These are phyloP conservation scores for Chalcis sispes DNA, from an alignment of 2,888 invertebrate genomes.

Conservation along the genomic window DNA sequence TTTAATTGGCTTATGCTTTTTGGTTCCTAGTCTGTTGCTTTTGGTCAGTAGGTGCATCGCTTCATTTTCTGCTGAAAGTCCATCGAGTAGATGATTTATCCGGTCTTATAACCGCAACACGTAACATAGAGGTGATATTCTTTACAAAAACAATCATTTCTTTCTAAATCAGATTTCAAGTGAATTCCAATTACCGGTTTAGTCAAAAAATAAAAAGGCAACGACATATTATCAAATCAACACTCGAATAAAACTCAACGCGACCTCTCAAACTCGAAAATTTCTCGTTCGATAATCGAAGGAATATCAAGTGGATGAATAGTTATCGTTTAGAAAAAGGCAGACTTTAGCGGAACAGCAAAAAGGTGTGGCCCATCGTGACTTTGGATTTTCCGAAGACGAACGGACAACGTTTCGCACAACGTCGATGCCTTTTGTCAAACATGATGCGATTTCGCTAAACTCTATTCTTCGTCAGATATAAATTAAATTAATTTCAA, in stretches of 20 bases:
- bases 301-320: too few species aligned
- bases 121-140: background rate
- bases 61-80: constrained; percentile 58
- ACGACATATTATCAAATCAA: background rate
- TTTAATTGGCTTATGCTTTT: constrained; percentile 61
- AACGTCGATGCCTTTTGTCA: too few species aligned
- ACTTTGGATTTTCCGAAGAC: too few species aligned
- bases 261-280: too few species aligned
- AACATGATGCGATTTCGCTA: too few species aligned
- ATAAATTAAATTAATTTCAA: too few species aligned
- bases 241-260: too few species aligned
- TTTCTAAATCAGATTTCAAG: constrained; percentile 37
- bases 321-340: too few species aligned
- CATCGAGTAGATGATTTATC: constrained; percentile 33
- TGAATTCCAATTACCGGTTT: background rate
- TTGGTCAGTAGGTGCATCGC: constrained; percentile 42
- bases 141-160: constrained; percentile 12
- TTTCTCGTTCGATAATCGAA: too few species aligned
- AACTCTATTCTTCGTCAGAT: too few species aligned
- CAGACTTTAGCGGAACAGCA: constrained; percentile 32
- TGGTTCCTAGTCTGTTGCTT: constrained; percentile 61
- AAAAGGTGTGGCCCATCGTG: constrained; percentile 27
- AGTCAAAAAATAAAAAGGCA: background rate
- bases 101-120: background rate
- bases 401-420: too few species aligned